Evolutionary conservation across 2,797 vertebrate genomes (phyloP), one percentile per base, ranked within the genome.

Genomic region (Nasua narica): DNA sequence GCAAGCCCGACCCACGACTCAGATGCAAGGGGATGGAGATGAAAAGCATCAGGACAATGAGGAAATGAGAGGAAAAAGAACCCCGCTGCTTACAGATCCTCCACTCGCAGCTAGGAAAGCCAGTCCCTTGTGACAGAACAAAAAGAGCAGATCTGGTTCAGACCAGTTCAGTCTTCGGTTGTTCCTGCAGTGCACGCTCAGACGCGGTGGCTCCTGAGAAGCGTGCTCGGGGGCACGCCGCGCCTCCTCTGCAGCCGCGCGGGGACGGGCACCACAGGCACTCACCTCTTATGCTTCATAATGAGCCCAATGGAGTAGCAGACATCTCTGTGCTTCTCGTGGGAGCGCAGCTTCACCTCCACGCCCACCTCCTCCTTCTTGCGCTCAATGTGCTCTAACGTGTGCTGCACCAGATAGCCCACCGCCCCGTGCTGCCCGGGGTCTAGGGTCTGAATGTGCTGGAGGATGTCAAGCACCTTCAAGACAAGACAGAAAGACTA

Each of bases 261-360:
- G 0, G 1, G 23, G 40, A 37, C 0, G 0, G 70, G 5, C 18
- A 3, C 14, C 0, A 1, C 3, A 1, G 58, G 50, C 18, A 96
- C 98, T 95, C 97, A 99, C 99, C 99, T 99, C 98, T 99, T 99
- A 96, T 99, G 99, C 97, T 99, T 99, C 99, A 99, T 99, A 91
- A 99, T 98, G 92, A 99, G 99, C 65, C 99, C 99, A 0, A 99
- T 99, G 2, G 99, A 99, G 98, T 99, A 99, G 98, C 98, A 99
- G 98, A 99, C 99, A 18, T 99, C 99, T 76, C 98, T 98, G 99
- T 99, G 99, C 94, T 99, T 99, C 81, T 99, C 98, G 4, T 98
- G 98, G 0, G 99, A 99, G n/a, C 99, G 99, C 35, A 98, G 98
- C 98, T 99, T 99, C 92, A 99, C 99, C 96, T 99, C 99, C 0